A percentile compares a stretch with the other conserved stretches of the same genome.
phyloP scores from a whole-genome alignment of 2,888 invertebrate species.

The Blastobasis adustella region DNA sequence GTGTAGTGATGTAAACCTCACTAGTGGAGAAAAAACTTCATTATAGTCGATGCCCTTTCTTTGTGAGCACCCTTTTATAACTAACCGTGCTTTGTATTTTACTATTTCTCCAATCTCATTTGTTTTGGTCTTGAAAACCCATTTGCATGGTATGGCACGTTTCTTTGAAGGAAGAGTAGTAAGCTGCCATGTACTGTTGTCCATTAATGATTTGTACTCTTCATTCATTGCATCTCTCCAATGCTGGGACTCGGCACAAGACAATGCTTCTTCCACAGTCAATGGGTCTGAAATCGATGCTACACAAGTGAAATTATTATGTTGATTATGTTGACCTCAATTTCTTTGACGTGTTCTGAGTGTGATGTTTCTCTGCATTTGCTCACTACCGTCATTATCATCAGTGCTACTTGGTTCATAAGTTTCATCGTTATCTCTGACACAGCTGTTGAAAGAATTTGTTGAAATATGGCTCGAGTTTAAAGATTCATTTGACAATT shows the following conservation, averaged over 20 bases:
- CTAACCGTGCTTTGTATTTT: background rate
- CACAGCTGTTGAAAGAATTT: too few species aligned
- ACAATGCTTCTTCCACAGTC: background rate
- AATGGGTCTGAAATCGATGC: background rate
- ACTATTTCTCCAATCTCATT: background rate
- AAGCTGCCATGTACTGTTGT: conserved; percentile 15
- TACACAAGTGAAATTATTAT: background rate
- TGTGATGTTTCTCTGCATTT: too few species aligned
- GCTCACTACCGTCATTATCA: too few species aligned
- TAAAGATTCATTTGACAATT: too few species aligned
- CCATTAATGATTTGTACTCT: conserved; percentile 12
- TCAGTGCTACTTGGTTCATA: too few species aligned
- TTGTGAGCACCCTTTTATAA: background rate
- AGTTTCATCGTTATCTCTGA: too few species aligned
- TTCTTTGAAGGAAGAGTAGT: conserved; percentile 11
- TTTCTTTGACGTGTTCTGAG: too few species aligned
- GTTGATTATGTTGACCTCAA: background rate
- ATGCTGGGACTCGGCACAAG: background rate
- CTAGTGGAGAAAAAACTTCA: background rate
- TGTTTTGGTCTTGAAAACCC: conserved; percentile 18
- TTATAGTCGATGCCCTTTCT: background rate
- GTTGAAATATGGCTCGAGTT: too few species aligned
- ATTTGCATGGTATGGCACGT: conserved; percentile 15
- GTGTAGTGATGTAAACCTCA: conserved; percentile 9
- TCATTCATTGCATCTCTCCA: conserved; percentile 15